Conservation (phyloP, 1,140 invertebrate genomes). For the Glossosoma conforme region DNA sequence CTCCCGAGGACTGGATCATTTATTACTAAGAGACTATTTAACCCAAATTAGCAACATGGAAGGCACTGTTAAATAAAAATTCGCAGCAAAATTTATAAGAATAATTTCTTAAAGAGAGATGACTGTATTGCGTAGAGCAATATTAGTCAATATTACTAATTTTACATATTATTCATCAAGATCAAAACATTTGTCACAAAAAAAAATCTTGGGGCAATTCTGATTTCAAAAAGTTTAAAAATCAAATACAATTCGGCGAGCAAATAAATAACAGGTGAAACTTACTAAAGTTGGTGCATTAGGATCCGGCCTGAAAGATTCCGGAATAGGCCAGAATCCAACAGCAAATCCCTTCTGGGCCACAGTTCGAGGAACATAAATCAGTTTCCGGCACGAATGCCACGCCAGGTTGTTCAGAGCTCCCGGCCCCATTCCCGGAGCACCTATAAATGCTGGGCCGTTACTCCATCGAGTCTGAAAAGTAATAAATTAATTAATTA, state of each 20-base stretch:
- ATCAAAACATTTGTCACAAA: too few species aligned
- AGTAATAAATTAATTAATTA: constrained; percentile 18
- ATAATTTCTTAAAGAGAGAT: too few species aligned
- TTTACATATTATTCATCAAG: too few species aligned
- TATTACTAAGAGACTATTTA: too few species aligned
- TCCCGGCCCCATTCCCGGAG: constrained; percentile 9
- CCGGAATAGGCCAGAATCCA: constrained; percentile 98
- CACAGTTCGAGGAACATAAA: constrained; percentile 89
- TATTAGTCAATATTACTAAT: too few species aligned
- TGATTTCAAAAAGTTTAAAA: constrained; percentile 22
- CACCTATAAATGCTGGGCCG: constrained; percentile 26
- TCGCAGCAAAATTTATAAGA: too few species aligned
- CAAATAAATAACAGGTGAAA: constrained; percentile 10
- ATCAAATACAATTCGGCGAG: too few species aligned
- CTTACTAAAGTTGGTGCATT: constrained; percentile 62
- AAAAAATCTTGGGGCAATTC: neutral
- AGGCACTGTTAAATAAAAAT: too few species aligned
- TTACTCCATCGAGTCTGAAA: constrained; percentile 33
- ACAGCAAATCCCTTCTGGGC: constrained; percentile 85
- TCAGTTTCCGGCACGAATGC: constrained; percentile 83
- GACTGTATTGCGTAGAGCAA: too few species aligned
- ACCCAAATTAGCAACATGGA: too few species aligned
- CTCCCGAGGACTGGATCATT: too few species aligned
- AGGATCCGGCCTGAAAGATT: constrained; percentile 94
- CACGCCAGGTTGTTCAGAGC: constrained; percentile 52